These are phyloP conservation scores for Tiliqua scincoides DNA, from an alignment of 2,113 vertebrate species.

Conservation along the genomic window DNA sequence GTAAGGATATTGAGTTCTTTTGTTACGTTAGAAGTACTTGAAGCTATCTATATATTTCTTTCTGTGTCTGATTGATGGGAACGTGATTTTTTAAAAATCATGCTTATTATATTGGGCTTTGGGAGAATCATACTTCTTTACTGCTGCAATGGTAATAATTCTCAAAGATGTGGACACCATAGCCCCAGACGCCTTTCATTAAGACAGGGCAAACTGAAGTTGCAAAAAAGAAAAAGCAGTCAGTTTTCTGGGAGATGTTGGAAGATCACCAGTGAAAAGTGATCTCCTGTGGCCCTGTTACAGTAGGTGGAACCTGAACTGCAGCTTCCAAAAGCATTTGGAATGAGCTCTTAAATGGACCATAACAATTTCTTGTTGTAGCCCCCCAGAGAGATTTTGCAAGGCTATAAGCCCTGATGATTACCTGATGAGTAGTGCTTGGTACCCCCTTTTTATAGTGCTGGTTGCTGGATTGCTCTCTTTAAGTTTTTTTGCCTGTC, in stretches of 20 bases:
- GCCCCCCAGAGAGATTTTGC: neutral
- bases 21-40: conserved; percentile 5
- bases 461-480: neutral
- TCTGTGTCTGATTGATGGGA: neutral
- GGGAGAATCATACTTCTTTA: neutral
- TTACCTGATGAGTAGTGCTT: neutral
- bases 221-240: neutral
- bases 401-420: neutral
- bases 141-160: neutral
- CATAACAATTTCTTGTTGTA: neutral
- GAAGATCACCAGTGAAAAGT: neutral
- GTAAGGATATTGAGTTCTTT: conserved; percentile 32
- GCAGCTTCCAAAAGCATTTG: neutral
- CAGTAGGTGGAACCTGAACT: neutral
- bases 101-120: neutral
- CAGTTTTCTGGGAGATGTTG: neutral
- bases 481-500: neutral
- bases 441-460: neutral
- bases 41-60: conserved; percentile 1
- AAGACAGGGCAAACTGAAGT: neutral
- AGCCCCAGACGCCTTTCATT: neutral
- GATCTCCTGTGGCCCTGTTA: neutral
- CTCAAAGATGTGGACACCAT: neutral
- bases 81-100: neutral
- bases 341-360: neutral